phyloP scores from a whole-genome alignment of 2,888 invertebrate genomes.

The Euzetes globulus region DNA sequence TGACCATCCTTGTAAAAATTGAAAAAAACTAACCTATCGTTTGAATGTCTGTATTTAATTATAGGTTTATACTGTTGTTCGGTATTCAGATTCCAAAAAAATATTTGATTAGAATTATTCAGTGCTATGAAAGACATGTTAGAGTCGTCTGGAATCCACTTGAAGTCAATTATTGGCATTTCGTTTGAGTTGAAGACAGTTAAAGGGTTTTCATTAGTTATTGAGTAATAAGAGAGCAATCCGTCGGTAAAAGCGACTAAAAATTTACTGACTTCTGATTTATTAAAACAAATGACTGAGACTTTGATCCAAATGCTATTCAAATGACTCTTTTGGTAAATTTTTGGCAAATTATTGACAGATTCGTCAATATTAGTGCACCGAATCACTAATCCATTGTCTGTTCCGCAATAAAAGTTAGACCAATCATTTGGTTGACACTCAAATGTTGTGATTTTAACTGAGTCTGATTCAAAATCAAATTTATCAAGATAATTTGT shows the following conservation, averaged over 20 bases:
- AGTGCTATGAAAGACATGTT: neutral
- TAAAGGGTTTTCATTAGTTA: constrained; percentile 16
- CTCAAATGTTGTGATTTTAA: neutral
- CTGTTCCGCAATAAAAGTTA: constrained; percentile 23
- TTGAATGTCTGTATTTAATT: neutral
- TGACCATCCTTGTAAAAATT: no score
- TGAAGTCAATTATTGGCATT: constrained; percentile 1
- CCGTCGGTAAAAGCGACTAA: constrained; percentile 15
- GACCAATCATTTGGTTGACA: constrained; percentile 15
- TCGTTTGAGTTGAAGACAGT: neutral
- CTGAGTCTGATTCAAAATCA: neutral
- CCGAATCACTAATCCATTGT: constrained; percentile 20
- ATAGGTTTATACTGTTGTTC: neutral
- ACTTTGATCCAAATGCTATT: neutral
- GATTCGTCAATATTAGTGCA: neutral
- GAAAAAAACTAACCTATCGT: neutral
- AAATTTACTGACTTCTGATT: neutral
- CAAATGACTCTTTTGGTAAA: neutral
- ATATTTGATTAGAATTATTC: constrained; percentile 1
- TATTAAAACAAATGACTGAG: neutral
- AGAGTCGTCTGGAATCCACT: neutral
- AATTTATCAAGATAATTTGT: neutral
- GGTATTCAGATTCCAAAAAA: neutral
- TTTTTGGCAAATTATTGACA: neutral
- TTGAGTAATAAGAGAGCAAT: neutral